phyloP scores from a whole-genome alignment of 2,113 vertebrate species.

The Scopus umbretta region DNA sequence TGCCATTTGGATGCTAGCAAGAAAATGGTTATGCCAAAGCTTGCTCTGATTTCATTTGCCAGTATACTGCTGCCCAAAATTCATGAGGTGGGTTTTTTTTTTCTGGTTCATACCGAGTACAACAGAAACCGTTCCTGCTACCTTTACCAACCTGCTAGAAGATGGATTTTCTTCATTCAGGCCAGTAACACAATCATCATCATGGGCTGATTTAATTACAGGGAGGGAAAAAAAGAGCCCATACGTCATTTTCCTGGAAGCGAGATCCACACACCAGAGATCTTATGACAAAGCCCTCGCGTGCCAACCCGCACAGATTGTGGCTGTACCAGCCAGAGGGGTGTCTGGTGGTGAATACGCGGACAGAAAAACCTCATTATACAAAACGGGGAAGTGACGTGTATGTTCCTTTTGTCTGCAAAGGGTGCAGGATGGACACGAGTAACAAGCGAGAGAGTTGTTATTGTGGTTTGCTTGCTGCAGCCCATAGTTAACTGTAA shows the following conservation, averaged over 20 bases:
- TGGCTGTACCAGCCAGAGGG: constrained; percentile 25
- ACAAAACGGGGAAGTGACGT: background rate
- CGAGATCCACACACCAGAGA: background rate
- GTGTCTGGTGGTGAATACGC: background rate
- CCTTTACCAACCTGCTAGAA: background rate
- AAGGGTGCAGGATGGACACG: background rate
- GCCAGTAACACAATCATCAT: background rate
- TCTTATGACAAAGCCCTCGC: background rate
- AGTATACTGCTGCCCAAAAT: background rate
- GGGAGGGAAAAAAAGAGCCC: background rate
- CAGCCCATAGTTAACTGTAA: background rate
- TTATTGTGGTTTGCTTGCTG: background rate
- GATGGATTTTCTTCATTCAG: background rate
- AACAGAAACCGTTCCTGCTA: background rate
- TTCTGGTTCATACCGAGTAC: background rate
- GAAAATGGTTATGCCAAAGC: background rate
- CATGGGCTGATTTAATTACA: background rate
- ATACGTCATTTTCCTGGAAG: constrained; percentile 12
- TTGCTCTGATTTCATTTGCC: background rate
- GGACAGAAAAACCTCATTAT: constrained; percentile 38
- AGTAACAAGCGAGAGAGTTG: background rate
- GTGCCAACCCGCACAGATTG: constrained; percentile 8
- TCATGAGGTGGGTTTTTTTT: background rate
- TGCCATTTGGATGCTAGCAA: background rate
- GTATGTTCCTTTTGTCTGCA: background rate